phyloP scores from a whole-genome alignment of 1,140 invertebrate genomes.

The Augochlora pura region DNA sequence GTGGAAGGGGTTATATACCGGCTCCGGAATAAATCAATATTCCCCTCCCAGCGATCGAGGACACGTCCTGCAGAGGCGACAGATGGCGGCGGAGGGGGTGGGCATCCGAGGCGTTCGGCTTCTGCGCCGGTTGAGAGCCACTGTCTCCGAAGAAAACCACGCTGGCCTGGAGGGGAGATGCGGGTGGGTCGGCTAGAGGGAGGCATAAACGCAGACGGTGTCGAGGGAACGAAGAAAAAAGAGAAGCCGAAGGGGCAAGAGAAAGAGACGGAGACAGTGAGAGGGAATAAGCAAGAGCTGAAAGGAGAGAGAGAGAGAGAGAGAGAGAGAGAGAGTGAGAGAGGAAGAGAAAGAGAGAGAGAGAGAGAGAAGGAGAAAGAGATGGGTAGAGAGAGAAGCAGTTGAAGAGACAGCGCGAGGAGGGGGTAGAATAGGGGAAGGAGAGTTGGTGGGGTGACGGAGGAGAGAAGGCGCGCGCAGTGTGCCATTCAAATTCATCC shows the following conservation, averaged over 20 bases:
- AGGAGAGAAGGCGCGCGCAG: constrained; percentile 46
- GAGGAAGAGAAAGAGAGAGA: constrained; percentile 1
- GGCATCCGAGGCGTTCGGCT: neutral
- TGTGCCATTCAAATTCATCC: constrained; percentile 74
- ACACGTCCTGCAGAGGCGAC: constrained; percentile 57
- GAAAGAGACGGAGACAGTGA: neutral
- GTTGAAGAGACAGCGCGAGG: neutral
- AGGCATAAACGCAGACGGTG: neutral
- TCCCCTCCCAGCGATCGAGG: constrained; percentile 58
- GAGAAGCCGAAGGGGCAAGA: neutral
- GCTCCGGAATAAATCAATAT: constrained; percentile 67
- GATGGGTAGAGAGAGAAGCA: constrained; percentile 37
- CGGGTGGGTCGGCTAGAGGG: constrained; percentile 22
- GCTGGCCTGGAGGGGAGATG: constrained; percentile 25
- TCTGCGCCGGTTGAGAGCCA: constrained; percentile 56
- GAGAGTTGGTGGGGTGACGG: constrained; percentile 10
- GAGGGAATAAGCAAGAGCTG: too few species aligned
- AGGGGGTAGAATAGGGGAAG: neutral
- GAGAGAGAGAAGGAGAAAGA: neutral
- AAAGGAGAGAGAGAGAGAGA: neutral
- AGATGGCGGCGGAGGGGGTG: constrained; percentile 56
- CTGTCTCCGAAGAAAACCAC: constrained; percentile 36
- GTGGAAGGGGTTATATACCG: constrained; percentile 49
- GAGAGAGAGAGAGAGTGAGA: constrained; percentile 6
- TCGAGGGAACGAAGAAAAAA: constrained; percentile 28